Base-by-base conservation (phyloP, 2,113 vertebrate genomes). In the Spea multiplicata region DNA sequence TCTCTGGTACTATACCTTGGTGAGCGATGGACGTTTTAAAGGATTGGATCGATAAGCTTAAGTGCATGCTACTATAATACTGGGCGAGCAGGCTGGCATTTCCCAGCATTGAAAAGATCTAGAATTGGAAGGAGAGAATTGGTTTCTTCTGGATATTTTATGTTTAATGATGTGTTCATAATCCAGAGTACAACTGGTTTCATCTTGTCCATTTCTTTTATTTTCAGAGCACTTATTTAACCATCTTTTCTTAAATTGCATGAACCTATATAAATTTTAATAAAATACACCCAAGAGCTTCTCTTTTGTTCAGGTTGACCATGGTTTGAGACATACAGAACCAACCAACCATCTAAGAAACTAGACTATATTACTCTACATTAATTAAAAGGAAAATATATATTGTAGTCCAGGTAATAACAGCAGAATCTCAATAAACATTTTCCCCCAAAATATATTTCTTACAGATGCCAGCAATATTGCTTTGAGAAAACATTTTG, bases 351-450 rank as follows among this genome's bases (percentile, higher is more conserved):
- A 64, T 64, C 61, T 64, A 64, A 64, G 61, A 16, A 16, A 64
- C 61, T 64, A 64, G n/a, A 64, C 61, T 64, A 64, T 64, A 64
- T 17, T 64, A 59, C 14, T 59, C 61, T 64, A 64, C n/a, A 64
- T 64, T 5, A 64, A 64, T 16, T 17, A 16, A 30, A 30, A 64
- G n/a, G 61, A 17, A 30, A 64, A 64, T 16, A 64, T 30, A 30
- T 9, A 16, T 16, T 17, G 61, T 8, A 64, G 6, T 64, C 61
- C 61, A 64, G 30, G 17, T 6, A 17, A 64, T 5, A 64, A 64
- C 61, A 5, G 17, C 16, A 6, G 17, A 64, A 64, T 64, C n/a
- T 13, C 8, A 64, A 17, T 64, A 16, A 64, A 30, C n/a, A 6
- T 8, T 64, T 13, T 64, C 5, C 61, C 55, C 61, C 16, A 64